Percentiles rank a stretch among this genome's conserved stretches.
These are phyloP conservation scores for Drosophila hamatofila DNA, from an alignment of 2,888 invertebrate genomes.

Conservation along the genomic window DNA sequence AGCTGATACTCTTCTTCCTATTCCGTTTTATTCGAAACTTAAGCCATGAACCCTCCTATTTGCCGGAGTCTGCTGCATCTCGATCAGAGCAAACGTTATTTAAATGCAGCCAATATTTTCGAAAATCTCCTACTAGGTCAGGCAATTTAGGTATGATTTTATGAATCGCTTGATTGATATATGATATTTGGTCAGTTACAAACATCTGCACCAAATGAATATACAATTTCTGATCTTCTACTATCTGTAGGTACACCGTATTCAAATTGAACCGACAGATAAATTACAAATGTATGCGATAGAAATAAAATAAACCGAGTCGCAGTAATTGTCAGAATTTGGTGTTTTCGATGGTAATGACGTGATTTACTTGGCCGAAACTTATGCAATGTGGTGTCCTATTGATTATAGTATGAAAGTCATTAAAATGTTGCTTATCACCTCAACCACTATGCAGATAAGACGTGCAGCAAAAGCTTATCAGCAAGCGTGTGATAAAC, in stretches of 20 bases:
- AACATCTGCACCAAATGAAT: not conserved
- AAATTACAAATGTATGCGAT: slow-evolving; percentile 2
- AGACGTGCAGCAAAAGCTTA: not conserved
- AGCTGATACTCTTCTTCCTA: slow-evolving; percentile 1
- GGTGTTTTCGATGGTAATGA: not conserved
- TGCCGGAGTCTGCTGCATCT: not conserved
- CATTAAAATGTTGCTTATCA: not conserved
- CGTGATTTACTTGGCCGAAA: not conserved
- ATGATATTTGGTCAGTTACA: not conserved
- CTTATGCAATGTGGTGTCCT: not conserved
- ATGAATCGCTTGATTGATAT: not conserved
- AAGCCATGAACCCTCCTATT: not conserved
- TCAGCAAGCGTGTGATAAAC: slow-evolving; percentile 1
- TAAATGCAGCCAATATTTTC: not conserved
- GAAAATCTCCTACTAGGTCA: not conserved
- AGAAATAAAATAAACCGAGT: not conserved
- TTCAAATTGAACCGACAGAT: not conserved
- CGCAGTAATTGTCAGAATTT: slow-evolving; percentile 1
- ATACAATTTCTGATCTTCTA: not conserved
- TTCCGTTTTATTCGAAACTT: not conserved
- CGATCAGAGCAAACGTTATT: not conserved
- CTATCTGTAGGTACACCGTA: not conserved
- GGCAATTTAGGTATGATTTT: not conserved
- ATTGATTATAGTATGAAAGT: not conserved
- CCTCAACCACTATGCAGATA: not conserved